Percentiles rank a stretch among this genome's conserved stretches.
Evolutionary conservation across 2,797 vertebrate species (phyloP).

Genomic region (Craterocephalus amniculus): DNA sequence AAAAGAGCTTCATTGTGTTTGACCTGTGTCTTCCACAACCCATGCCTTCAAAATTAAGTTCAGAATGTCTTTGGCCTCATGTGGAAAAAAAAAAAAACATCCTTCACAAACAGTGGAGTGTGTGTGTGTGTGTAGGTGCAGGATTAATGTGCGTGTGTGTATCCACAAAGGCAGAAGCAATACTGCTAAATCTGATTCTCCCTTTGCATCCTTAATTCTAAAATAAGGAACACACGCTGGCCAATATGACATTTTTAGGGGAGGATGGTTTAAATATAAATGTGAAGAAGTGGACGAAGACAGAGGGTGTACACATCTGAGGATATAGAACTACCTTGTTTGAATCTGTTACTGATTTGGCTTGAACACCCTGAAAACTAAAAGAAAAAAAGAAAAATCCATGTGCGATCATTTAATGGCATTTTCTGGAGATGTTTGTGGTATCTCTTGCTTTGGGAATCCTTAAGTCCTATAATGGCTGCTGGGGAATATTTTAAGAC

Average conservation of each 20-base stretch:
- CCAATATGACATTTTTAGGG: conserved; percentile 66
- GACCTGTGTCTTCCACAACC: conserved; percentile 66
- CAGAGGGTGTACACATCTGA: conserved; percentile 9
- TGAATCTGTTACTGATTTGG: conserved; percentile 5
- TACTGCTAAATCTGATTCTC: conserved; percentile 61
- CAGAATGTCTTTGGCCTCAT: conserved; percentile 69
- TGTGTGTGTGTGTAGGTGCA: conserved; percentile 26
- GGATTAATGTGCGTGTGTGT: conserved; percentile 30
- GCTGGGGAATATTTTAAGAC: conserved; percentile 73
- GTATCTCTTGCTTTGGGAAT: conserved; percentile 64
- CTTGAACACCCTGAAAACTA: conserved; percentile 4
- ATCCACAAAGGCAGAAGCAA: conserved; percentile 17
- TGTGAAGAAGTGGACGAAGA: conserved; percentile 7
- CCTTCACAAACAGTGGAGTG: conserved; percentile 27
- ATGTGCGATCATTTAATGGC: conserved; percentile 47
- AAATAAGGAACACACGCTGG: conserved; percentile 76
- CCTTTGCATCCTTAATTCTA: conserved; percentile 75
- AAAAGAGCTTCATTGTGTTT: conserved; percentile 72
- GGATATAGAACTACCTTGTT: conserved; percentile 24
- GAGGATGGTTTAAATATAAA: conserved; percentile 66
- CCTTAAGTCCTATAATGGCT: conserved; percentile 71
- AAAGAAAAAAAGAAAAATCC: conserved; percentile 5
- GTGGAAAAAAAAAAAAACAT: conserved; percentile 67
- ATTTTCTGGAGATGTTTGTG: conserved; percentile 59
- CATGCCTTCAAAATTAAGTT: conserved; percentile 75